Evolutionary conservation across 2,113 vertebrate species (phyloP), one percentile per base, ranked within the genome.

Genomic region (Synchiropus splendidus): DNA sequence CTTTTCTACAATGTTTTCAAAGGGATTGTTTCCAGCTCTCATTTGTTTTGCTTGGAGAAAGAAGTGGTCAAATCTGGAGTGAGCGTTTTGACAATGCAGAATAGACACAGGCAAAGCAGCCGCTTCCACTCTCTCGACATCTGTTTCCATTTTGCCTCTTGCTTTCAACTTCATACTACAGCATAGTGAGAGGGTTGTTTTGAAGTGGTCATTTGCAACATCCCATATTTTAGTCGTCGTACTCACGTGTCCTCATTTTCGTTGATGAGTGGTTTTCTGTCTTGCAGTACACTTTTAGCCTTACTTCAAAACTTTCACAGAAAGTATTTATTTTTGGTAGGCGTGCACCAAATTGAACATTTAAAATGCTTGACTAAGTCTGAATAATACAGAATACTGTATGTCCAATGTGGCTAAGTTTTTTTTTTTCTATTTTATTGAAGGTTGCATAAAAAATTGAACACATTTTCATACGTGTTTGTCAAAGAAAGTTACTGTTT

Each of bases 131-230:
- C 17, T 37, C 55, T 59, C 60, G 41, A 78, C 78, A 83, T 83
- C 75, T 84, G 80, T 77, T 81, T 83, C 70, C 70, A 83, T 70
- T 83, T 82, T 72, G 53, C 64, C 73, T 54, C 64, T 72, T 64
- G 42, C 63, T 71, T 75, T 76, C n/a, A 70, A 73, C 54, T 69
- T 31, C 32, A 45, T 60, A 52, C 75, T 50, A 67, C 60, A 68
- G 46, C 75, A 61, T 73, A 73, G 72, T 57, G 58, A 74, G 21
- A 58, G 47, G 61, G 66, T 70, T 77, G 54, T 77, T 80, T 77
- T 77, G 52, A 80, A 73, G 70, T 75, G 64, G 67, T 72, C 65
- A 56, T 72, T 67, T 72, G 71, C 70, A 67, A 71, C 59, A 52
- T 55, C 54, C 18, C 6, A 30, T 30, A 31, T 6, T 37, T 63